Conservation (phyloP, 2,888 invertebrate species). For the Acronicta leporina region DNA sequence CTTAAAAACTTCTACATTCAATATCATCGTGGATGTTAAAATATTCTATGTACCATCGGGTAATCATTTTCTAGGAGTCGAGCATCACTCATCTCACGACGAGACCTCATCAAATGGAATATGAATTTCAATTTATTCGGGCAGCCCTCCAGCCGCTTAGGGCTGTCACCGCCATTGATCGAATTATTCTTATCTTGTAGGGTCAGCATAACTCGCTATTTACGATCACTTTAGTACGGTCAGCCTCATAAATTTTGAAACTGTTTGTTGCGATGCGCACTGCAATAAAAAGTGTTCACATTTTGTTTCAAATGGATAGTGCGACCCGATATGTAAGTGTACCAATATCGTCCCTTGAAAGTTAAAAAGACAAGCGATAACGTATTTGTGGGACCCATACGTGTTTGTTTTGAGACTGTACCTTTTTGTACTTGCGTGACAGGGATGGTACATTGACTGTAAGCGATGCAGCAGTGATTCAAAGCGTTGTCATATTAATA, state of each 20-base stretch:
- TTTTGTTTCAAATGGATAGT: constrained; percentile 20
- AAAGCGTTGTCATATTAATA: too few relatives aligned
- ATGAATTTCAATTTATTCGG: constrained; percentile 38
- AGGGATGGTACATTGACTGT: too few relatives aligned
- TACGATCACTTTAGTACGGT: constrained; percentile 52
- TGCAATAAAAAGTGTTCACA: constrained; percentile 40
- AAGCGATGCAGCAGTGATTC: too few relatives aligned
- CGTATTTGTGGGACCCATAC: constrained; percentile 4
- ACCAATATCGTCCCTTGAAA: constrained; percentile 11
- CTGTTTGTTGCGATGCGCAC: constrained; percentile 30
- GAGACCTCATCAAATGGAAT: constrained; percentile 6
- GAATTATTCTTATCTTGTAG: constrained; percentile 32
- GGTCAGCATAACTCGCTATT: constrained; percentile 51
- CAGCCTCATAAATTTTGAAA: constrained; percentile 52
- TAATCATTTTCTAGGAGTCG: constrained; percentile 4
- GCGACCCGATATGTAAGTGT: background rate
- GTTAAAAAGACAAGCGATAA: constrained; percentile 8
- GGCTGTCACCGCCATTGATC: constrained; percentile 30
- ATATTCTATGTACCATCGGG: background rate
- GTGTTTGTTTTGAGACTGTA: background rate
- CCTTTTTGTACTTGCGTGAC: background rate
- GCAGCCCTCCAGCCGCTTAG: background rate
- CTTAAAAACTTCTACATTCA: too few relatives aligned
- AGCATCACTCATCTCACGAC: constrained; percentile 2
- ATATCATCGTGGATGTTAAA: too few relatives aligned